These are phyloP conservation scores for Manis javanica DNA, from an alignment of 2,797 vertebrate species.

Conservation along the genomic window DNA sequence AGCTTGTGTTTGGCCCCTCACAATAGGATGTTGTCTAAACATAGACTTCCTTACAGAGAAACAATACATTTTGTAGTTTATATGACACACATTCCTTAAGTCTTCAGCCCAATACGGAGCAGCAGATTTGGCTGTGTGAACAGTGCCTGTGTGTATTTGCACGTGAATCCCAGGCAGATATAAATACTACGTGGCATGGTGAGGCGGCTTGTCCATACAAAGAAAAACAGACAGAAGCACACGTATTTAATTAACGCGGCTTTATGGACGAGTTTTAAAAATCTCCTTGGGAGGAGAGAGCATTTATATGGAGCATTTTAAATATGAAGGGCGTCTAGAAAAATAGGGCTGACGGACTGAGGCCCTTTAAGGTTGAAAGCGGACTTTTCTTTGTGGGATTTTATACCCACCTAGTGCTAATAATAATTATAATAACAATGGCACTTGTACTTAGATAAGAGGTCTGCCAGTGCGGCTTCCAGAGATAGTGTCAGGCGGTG, in stretches of 20 bases:
- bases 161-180: neutral
- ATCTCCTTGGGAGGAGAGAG: neutral
- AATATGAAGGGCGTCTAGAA: neutral
- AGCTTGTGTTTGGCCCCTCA: neutral
- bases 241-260: constrained; percentile 2
- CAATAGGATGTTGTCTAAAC: constrained; percentile 18
- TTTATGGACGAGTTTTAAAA: neutral
- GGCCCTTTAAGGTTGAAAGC: constrained; percentile 20
- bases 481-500: neutral
- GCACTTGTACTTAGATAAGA: neutral
- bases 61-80: constrained; percentile 12
- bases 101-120: neutral
- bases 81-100: neutral
- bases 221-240: constrained; percentile 2
- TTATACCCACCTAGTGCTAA: neutral
- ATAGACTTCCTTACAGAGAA: neutral
- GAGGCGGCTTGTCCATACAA: neutral
- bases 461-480: neutral
- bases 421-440: too few species aligned
- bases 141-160: neutral
- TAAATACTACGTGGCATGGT: neutral
- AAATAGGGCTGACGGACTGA: neutral
- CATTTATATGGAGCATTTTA: constrained; percentile 23
- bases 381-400: neutral
- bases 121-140: neutral